Evolutionary conservation across 2,797 vertebrate species (phyloP).

Genomic region (Cheirogaleus major): DNA sequence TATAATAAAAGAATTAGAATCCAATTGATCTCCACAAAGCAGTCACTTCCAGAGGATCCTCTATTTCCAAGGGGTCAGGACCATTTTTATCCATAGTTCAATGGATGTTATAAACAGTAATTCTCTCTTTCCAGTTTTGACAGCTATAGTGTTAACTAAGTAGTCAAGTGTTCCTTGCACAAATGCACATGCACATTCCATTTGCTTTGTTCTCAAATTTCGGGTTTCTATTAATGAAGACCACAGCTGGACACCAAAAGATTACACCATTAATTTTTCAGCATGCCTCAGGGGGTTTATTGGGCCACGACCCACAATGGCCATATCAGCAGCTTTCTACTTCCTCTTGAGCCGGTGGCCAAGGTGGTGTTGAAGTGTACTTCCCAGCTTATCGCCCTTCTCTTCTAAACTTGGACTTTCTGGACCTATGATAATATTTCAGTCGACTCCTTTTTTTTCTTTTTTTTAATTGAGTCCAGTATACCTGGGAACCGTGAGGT

Average conservation of each 20-base stretch:
- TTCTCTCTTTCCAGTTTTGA: background rate
- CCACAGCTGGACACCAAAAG: background rate
- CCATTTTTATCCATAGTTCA: background rate
- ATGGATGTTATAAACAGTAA: background rate
- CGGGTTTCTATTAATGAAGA: background rate
- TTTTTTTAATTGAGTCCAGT: background rate
- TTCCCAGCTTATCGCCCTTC: background rate
- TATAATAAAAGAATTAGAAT: background rate
- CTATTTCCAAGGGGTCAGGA: background rate
- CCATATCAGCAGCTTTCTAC: background rate
- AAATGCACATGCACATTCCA: background rate
- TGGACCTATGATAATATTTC: background rate
- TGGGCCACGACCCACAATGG: background rate
- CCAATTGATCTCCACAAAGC: background rate
- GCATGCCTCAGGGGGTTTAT: background rate
- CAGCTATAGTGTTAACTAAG: background rate
- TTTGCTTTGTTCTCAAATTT: background rate
- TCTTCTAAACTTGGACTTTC: background rate
- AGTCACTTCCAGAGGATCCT: background rate
- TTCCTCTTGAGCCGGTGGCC: background rate
- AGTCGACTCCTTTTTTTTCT: background rate
- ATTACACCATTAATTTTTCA: background rate
- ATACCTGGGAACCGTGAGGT: background rate
- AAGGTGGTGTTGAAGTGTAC: background rate
- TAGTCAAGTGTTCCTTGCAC: background rate